These are phyloP conservation scores for Formicarius rufipectus DNA, from an alignment of 2,113 vertebrate genomes.

Conservation along the genomic window DNA sequence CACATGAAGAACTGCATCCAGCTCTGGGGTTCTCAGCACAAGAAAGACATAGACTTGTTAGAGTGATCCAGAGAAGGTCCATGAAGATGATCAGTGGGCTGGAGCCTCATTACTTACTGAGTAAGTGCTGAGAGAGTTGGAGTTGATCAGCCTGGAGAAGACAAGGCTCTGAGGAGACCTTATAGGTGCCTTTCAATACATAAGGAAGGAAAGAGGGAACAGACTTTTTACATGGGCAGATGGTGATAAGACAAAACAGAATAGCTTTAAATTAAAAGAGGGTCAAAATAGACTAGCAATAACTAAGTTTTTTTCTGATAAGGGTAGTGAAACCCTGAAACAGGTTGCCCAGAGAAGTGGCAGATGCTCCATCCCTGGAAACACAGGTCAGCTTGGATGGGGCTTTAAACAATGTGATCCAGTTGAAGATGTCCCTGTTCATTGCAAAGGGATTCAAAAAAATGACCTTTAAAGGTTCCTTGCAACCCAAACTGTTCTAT, in stretches of 20 bases:
- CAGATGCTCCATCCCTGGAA: background rate
- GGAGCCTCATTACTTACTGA: background rate
- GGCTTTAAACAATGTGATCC: background rate
- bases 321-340: background rate
- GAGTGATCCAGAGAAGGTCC: background rate
- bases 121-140: background rate
- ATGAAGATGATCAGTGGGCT: background rate
- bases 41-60: background rate
- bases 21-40: background rate
- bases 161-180: background rate
- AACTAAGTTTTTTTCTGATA: background rate
- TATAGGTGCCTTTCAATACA: background rate
- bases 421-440: background rate
- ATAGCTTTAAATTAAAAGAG: background rate
- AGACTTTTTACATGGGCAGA: background rate
- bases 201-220: background rate
- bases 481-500: background rate
- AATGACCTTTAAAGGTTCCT: background rate
- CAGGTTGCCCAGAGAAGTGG: background rate
- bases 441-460: background rate
- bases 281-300: background rate
- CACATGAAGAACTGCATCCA: background rate
- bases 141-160: background rate
- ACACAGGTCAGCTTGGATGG: background rate
- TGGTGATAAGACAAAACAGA: background rate